These are phyloP conservation scores for Capitulum mitella DNA, from an alignment of 2,888 invertebrate species.

Conservation along the genomic window DNA sequence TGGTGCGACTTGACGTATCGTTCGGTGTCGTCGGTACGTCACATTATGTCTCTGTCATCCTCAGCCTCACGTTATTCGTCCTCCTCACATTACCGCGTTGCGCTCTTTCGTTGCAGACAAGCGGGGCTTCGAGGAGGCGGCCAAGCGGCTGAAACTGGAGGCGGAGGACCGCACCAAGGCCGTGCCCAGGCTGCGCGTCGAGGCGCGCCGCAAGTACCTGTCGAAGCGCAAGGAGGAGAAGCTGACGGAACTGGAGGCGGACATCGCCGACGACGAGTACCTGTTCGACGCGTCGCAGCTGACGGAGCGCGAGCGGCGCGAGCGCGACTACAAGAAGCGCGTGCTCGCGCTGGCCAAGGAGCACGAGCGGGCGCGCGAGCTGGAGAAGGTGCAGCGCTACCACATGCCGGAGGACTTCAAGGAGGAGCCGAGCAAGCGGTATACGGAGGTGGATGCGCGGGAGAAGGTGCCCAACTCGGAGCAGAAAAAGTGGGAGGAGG, in stretches of 20 bases:
- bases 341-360: slow-evolving; percentile 84
- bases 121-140: slow-evolving; percentile 67
- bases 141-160: slow-evolving; percentile 80
- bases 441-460: slow-evolving; percentile 75
- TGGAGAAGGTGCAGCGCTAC: slow-evolving; percentile 88
- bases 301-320: slow-evolving; percentile 73
- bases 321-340: slow-evolving; percentile 83
- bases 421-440: slow-evolving; percentile 47
- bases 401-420: slow-evolving; percentile 72
- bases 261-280: slow-evolving; percentile 92
- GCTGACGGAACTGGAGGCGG: slow-evolving; percentile 86
- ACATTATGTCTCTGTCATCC: no score
- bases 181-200: slow-evolving; percentile 76
- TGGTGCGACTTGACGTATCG: no score
- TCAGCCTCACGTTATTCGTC: no score
- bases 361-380: slow-evolving; percentile 87
- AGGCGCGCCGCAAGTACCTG: slow-evolving; percentile 87
- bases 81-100: no score
- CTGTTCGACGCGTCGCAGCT: slow-evolving; percentile 80
- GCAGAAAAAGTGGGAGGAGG: slow-evolving; percentile 91
- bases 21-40: no score
- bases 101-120: slow-evolving; percentile 54
- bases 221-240: slow-evolving; percentile 95
- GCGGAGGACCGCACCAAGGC: slow-evolving; percentile 75
- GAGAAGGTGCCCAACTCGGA: slow-evolving; percentile 58